Percentiles rank a stretch among this genome's conserved stretches.
Conservation (phyloP, 2,113 vertebrate genomes). For the Pseudonaja textilis region DNA sequence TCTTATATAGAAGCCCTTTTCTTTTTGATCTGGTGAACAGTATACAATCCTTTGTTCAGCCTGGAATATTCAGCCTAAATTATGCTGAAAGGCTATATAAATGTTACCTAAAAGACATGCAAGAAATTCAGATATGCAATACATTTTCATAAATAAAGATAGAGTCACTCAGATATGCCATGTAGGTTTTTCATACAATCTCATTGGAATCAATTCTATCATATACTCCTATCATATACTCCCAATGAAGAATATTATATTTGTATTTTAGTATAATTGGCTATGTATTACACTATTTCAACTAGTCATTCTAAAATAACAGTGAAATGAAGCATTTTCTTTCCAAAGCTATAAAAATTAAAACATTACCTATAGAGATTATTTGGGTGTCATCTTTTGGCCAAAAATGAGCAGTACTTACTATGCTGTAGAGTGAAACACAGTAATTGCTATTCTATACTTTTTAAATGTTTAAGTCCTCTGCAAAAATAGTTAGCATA, state of each 20-base stretch:
- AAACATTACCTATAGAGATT: background rate
- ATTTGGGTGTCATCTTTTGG: background rate
- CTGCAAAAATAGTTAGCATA: background rate
- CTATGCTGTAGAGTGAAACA: background rate
- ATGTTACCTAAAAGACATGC: slow-evolving; percentile 20
- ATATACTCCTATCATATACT: background rate
- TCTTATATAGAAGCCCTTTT: background rate
- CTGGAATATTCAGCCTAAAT: slow-evolving; percentile 13
- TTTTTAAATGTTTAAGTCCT: background rate
- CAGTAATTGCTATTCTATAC: background rate
- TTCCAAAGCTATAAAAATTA: background rate
- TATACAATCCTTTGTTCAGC: slow-evolving; percentile 5
- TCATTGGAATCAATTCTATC: background rate
- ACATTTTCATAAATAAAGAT: slow-evolving; percentile 23
- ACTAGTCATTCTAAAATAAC: background rate
- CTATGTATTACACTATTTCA: background rate
- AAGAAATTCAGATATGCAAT: slow-evolving; percentile 30
- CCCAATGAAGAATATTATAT: background rate
- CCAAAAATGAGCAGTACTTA: background rate
- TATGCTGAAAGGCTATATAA: slow-evolving; percentile 34
- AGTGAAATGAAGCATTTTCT: background rate
- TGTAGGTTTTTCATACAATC: slow-evolving; percentile 12
- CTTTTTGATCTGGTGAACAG: background rate
- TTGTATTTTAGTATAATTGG: background rate
- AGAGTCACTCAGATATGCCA: slow-evolving; percentile 2